These are phyloP conservation scores for Amblyraja radiata DNA, from an alignment of 2,797 vertebrate species.

Conservation along the genomic window DNA sequence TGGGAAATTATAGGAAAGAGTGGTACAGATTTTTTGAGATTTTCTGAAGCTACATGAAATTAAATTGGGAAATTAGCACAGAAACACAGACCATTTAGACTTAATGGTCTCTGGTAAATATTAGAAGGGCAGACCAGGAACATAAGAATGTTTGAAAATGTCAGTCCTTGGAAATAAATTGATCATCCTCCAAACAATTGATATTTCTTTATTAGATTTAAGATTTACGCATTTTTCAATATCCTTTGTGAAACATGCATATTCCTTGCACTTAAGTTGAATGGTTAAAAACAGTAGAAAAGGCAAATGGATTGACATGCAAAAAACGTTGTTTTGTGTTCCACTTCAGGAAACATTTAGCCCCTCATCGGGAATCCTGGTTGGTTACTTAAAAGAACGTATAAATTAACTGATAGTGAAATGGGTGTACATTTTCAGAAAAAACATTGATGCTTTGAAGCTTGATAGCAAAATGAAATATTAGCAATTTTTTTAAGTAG, in stretches of 20 bases:
- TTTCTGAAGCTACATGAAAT: neutral
- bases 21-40: neutral
- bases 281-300: neutral
- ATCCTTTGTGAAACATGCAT: neutral
- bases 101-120: neutral
- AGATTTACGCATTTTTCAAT: neutral
- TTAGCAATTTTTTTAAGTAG: neutral
- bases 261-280: neutral
- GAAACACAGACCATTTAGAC: neutral
- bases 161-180: neutral
- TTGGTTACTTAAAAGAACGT: neutral
- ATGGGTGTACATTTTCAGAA: neutral
- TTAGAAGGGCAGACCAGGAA: no score
- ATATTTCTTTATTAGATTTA: neutral
- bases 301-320: neutral
- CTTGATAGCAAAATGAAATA: neutral
- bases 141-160: neutral
- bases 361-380: neutral
- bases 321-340: neutral
- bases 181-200: neutral
- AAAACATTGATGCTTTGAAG: neutral
- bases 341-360: neutral
- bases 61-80: no score
- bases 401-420: neutral
- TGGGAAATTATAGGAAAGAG: neutral